Percentiles rank a stretch among this genome's conserved stretches.
Evolutionary conservation across 2,888 invertebrate genomes (phyloP).

Genomic region (Tipula unca): DNA sequence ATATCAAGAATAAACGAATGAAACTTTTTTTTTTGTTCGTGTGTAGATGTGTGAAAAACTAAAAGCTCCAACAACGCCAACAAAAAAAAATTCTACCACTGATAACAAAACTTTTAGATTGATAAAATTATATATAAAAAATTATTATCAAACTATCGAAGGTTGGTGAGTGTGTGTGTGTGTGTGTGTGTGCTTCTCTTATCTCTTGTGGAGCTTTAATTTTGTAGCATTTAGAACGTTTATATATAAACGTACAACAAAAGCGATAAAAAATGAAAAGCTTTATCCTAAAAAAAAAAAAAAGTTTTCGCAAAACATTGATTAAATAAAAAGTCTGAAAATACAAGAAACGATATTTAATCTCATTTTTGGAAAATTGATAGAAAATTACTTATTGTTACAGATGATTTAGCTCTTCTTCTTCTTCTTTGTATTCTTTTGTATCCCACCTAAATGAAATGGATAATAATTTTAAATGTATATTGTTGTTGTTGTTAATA

Average conservation of each 20-base stretch:
- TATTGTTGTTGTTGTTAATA: not conserved
- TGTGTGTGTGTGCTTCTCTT: not conserved
- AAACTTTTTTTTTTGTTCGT: not conserved
- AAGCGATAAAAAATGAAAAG: not conserved
- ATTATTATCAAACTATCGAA: not conserved
- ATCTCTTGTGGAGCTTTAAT: not conserved
- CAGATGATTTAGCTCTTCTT: not conserved
- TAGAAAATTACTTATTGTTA: slow-evolving; percentile 8
- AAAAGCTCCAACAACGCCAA: not conserved
- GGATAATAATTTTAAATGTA: not conserved
- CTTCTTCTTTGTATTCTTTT: not conserved
- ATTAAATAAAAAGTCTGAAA: not conserved
- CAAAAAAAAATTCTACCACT: not conserved
- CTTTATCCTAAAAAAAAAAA: not conserved
- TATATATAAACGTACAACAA: not conserved
- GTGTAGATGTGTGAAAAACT: not conserved
- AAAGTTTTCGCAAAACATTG: not conserved
- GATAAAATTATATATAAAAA: not conserved
- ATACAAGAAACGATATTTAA: not conserved
- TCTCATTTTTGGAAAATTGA: not conserved
- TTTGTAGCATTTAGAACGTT: not conserved
- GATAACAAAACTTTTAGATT: not conserved
- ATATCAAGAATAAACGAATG: not conserved
- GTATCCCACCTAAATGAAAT: not conserved
- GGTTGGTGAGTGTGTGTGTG: not conserved